Evolutionary conservation across 2,888 invertebrate species (phyloP), one percentile per base, ranked within the genome.

Genomic region (Cecidostiba fungosa): DNA sequence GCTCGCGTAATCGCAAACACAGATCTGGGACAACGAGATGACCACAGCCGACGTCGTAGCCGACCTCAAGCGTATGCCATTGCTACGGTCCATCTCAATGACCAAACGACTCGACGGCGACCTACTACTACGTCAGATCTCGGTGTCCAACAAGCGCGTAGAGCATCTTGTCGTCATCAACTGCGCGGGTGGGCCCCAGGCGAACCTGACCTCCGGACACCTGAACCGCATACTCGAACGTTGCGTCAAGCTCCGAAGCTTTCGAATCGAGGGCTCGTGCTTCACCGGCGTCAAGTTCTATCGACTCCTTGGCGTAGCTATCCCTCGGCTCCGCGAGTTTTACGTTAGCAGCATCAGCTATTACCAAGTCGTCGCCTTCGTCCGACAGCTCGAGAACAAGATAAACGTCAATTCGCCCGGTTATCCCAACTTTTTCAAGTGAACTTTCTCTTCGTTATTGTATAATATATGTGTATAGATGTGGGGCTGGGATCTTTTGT

Each of bases 251-350:
- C 88, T 92, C 78, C 92, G 91, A 87, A 91, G 91, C 36, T 89
- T 92, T 82, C 89, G 86, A 62, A 89, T 91, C 72, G 69, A 87
- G 3, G 89, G 90, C 10, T 89, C 88, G 82, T 87, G 89, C 29
- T 91, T 92, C 47, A 90, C 90, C 5, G 91, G 91, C 14, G 81
- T 85, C 36, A 92, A 92, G 85, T 90, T 92, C 84, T 92, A 91
- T 85, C 89, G 86, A 16, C 85, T 91, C 8, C 88, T 92, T 77
- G 92, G 89, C 12, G 82, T 87, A 39, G 89, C 89, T 79, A 89
- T 90, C 0, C 86, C 89, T 16, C 85, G 89, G 43, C 77, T 91
- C 26, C 89, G 89, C 59, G 79, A 86, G 29, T 85, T 90, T 2
- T 78, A 81, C 32, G 85, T 87, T 16, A 70, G 12, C 14, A 1